phyloP scores from a whole-genome alignment of 2,888 invertebrate genomes.

The Caenorhabditis panamensis region DNA sequence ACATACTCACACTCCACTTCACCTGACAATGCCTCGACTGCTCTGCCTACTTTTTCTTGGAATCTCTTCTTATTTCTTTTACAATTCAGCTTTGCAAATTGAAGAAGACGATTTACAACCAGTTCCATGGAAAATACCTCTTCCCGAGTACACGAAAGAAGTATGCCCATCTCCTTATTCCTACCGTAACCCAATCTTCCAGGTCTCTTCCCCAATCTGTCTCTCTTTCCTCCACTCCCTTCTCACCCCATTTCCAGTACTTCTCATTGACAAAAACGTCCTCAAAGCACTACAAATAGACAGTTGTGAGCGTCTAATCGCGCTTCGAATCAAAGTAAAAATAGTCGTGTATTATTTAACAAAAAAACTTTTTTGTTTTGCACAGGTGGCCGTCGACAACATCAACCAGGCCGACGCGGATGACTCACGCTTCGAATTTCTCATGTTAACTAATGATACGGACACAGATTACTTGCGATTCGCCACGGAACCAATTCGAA shows the following conservation, averaged over 20 bases:
- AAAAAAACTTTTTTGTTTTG: no score
- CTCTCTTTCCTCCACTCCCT: conserved; percentile 27
- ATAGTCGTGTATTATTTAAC: no score
- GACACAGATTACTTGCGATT: conserved; percentile 38
- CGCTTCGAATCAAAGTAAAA: conserved; percentile 26
- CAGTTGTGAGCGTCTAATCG: conserved; percentile 19
- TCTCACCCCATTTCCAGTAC: conserved; percentile 20
- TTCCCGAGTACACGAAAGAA: no score
- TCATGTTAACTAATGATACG: conserved; percentile 19
- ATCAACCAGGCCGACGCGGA: neutral
- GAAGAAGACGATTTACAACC: no score
- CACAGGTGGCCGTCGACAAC: conserved; percentile 24
- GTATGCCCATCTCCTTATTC: no score
- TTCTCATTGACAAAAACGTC: conserved; percentile 40
- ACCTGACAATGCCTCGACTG: no score
- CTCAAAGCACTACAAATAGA: conserved; percentile 19
- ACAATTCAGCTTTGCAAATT: no score
- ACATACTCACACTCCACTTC: no score
- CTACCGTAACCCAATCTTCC: neutral
- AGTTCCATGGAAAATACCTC: no score
- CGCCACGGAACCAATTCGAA: conserved; percentile 21
- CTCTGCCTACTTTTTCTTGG: no score
- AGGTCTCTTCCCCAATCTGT: conserved; percentile 25
- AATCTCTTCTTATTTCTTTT: no score
- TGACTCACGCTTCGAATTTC: conserved; percentile 32